phyloP scores from a whole-genome alignment of 2,797 vertebrate species.

The Gila robusta region DNA sequence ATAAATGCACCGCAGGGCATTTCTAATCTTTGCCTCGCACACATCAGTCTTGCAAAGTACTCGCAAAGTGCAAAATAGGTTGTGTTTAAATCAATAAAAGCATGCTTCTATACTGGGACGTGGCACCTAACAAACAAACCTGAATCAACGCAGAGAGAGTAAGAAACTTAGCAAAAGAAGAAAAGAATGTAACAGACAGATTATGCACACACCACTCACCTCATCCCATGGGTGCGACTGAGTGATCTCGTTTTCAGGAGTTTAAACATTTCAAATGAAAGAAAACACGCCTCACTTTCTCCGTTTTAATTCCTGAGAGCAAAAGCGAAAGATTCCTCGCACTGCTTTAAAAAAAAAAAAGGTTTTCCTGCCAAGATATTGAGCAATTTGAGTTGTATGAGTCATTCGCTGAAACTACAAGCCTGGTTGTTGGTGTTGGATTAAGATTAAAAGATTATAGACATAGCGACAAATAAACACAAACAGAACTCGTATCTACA shows the following conservation, averaged over 20 bases:
- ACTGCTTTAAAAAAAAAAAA: neutral
- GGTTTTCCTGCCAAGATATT: neutral
- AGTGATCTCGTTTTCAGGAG: conserved; percentile 39
- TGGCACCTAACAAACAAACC: conserved; percentile 31
- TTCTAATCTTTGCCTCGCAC: neutral
- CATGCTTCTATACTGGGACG: neutral
- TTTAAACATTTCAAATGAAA: conserved; percentile 41
- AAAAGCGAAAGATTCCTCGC: neutral
- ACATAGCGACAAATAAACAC: neutral
- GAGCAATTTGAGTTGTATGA: conserved; percentile 17
- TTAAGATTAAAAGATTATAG: conserved; percentile 30
- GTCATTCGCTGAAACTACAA: conserved; percentile 2
- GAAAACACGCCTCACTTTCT: conserved; percentile 24
- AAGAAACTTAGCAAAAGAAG: conserved; percentile 31
- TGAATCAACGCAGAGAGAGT: conserved; percentile 30
- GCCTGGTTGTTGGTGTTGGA: neutral
- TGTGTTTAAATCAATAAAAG: conserved; percentile 40
- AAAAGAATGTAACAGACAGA: conserved; percentile 32
- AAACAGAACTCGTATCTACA: neutral
- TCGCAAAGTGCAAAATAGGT: conserved; percentile 15
- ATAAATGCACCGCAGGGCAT: conserved; percentile 45
- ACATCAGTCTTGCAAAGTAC: conserved; percentile 5
- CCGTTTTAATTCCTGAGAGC: conserved; percentile 25
- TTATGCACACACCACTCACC: conserved; percentile 16
- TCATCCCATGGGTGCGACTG: conserved; percentile 40